A percentile compares a stretch with the other conserved stretches of the same genome.
phyloP scores from a whole-genome alignment of 2,888 invertebrate genomes.

The Erebia ligea region DNA sequence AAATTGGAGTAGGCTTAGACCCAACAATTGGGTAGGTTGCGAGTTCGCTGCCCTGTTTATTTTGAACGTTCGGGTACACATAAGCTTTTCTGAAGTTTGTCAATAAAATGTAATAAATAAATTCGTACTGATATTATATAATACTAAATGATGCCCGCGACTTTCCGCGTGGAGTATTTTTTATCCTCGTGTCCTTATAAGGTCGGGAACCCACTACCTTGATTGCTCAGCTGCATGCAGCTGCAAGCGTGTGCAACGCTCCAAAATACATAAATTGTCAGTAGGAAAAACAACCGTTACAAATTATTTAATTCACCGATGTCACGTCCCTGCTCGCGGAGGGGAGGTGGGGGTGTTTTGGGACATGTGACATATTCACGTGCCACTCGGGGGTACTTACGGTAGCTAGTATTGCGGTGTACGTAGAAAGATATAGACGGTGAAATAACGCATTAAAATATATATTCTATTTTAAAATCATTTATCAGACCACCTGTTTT shows the following conservation, averaged over 20 bases:
- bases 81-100: not conserved
- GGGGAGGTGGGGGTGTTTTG: constrained; percentile 51
- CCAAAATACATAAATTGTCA: not conserved
- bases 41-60: not conserved
- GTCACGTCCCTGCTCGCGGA: constrained; percentile 52
- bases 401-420: constrained; percentile 61
- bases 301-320: constrained; percentile 38
- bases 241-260: no score
- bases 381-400: constrained; percentile 67
- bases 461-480: constrained; percentile 13
- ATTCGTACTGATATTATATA: no score
- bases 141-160: no score
- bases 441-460: constrained; percentile 29
- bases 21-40: not conserved
- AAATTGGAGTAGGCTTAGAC: no score
- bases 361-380: constrained; percentile 76
- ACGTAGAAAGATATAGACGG: constrained; percentile 52
- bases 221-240: no score
- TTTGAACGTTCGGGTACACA: not conserved
- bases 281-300: constrained; percentile 19
- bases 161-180: no score
- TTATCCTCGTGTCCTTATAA: no score
- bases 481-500: constrained; percentile 12
- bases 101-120: not conserved
- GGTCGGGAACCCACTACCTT: no score